phyloP scores from a whole-genome alignment of 2,888 invertebrate genomes.

The Pristionchus exspectatus region DNA sequence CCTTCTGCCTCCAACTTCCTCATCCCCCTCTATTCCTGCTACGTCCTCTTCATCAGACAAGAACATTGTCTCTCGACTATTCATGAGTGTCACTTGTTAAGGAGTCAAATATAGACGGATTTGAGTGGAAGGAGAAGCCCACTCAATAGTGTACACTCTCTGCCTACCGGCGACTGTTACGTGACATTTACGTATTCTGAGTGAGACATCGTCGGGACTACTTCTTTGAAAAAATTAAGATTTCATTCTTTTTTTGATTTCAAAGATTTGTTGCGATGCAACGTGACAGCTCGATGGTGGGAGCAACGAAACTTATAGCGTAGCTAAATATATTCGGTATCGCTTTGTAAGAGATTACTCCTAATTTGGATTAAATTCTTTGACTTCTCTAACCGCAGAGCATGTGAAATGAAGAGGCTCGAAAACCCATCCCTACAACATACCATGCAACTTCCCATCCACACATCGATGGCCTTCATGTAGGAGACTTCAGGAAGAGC shows the following conservation, averaged over 20 bases:
- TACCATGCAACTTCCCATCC: constrained; percentile 79
- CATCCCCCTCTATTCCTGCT: background rate
- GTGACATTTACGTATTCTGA: too few relatives aligned
- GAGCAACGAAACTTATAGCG: background rate
- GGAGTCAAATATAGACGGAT: constrained; percentile 11
- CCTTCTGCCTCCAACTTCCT: background rate
- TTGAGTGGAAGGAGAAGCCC: background rate
- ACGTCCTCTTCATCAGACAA: background rate
- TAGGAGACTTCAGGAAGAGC: constrained; percentile 79
- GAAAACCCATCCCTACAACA: background rate
- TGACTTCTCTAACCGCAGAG: too few relatives aligned
- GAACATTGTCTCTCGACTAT: background rate
- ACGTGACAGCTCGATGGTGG: too few relatives aligned
- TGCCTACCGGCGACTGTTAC: too few relatives aligned
- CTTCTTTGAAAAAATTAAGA: too few relatives aligned
- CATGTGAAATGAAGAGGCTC: too few relatives aligned
- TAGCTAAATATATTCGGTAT: too few relatives aligned
- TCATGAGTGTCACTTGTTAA: constrained; percentile 41
- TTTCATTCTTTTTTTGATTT: too few relatives aligned
- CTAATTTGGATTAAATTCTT: too few relatives aligned
- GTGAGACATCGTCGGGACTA: background rate
- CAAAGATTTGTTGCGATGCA: too few relatives aligned
- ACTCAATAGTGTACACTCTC: background rate
- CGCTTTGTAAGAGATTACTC: too few relatives aligned
- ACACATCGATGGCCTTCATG: constrained; percentile 79